Base-by-base conservation (phyloP, 1,140 invertebrate genomes). In the Zaprionus lachaisei region DNA sequence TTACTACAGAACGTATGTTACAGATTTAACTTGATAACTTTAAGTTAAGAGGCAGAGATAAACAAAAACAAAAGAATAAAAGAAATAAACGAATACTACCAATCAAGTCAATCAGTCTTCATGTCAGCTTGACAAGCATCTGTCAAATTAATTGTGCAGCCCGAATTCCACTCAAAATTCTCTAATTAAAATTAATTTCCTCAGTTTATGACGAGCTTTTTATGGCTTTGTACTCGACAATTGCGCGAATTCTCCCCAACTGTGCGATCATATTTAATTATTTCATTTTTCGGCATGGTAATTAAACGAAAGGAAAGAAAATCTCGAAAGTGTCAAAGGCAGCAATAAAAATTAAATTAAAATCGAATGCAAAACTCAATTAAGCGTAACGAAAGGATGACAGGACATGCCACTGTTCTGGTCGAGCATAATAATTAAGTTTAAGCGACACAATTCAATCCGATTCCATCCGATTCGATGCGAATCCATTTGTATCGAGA, bases 281-380 rank as follows among this genome's bases (percentile, higher is more conserved):
- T 51, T 22, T 51, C 4, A 22, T 22, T 51, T 51, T 51, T 22
- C 5, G 3, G 41, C 41, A 9, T 17, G 41, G n/a, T n/a, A 47
- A 47, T 47, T 47, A 47, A 17, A 47, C 41, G 20, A 47, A 17
- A 17, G n/a, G 20, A 1, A 5, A 64, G 41, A 22, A 54, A 37
- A 51, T 22, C 24, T 55, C 2, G 14, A 56, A 72, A 67, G 49
- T 73, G 74, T 72, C 74, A 67, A 72, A 49, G n/a, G 56, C 74
- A 72, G 62, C 15, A 68, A 72, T 76, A 68, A 77, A 77, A 77
- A 58, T 61, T 44, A 65, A 77, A 77, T 80, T 78, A 74, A 73
- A 64, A 14, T 2, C n/a, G 47, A 66, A 41, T 57, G 47, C 47
- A 68, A 61, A 66, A 47, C 37, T 61, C 56, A 72, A 77, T 77